Evolutionary conservation across 2,113 vertebrate genomes (phyloP), one percentile per base, ranked within the genome.

Genomic region (Hypomesus transpacificus): DNA sequence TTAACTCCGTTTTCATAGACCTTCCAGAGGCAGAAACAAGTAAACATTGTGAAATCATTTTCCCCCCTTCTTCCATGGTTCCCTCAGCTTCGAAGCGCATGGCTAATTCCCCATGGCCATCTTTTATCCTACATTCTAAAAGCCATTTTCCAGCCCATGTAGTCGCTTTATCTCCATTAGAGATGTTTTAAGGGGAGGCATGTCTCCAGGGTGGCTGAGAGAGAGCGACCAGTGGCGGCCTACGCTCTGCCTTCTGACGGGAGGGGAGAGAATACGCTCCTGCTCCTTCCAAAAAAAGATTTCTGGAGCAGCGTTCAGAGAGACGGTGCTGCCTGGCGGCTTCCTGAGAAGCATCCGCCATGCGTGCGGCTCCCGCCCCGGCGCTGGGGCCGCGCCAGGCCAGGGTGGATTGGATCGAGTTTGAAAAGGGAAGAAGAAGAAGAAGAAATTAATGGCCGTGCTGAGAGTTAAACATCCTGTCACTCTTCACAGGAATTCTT

Each of bases 401-500:
- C 34, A 8, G 65, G 39, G 70, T 59, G 69, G 65, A 71, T 64
- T 59, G 58, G 58, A 59, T 57, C 22, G 39, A 4, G 58, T 14
- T 54, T 68, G 31, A 20, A 54, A 17, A 51, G n/a, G 67, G 31
- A 46, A 31, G 61, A 26, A 50, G 34, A 71, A 26, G 31, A 21
- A 31, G 61, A 26, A 50, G 34, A 68, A 26, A 74, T 16, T 60
- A 11, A 13, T 11, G 20, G 26, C 39, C 14, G 26, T 13, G 21
- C 21, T 50, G 17, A 20, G 65, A 68, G 68, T 73, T 69, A 51
- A 73, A 69, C 54, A 69, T 66, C 78, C 52, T 39, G 59, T 71
- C 68, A 53, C 51, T 68, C 77, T 77, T 74, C 46, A 68, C 61
- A 65, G 75, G 53, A 28, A 75, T 75, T 66, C 24, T 50, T 58